Evolutionary conservation across 2,888 invertebrate species (phyloP), one percentile per base, ranked within the genome.

Genomic region (Euzophera pinguis): DNA sequence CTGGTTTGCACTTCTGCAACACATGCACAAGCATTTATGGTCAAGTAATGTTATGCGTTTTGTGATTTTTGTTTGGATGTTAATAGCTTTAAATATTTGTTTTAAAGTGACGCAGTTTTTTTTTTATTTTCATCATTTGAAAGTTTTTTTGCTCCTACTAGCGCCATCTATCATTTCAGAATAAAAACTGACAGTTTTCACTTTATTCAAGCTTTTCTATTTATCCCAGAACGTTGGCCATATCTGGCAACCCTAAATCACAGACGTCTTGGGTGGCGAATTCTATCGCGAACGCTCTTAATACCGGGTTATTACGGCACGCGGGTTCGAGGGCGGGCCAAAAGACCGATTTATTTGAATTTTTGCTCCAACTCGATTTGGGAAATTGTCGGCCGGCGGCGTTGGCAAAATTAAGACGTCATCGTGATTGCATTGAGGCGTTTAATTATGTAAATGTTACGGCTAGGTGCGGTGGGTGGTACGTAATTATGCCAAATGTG

Each of bases 361-460:
- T 88, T 88, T 89, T 88, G 84, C 84, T 75, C 84, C 82, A 76
- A 85, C 87, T 89, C 89, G 88, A 88, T 90, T 90, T 89, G 82
- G 89, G 88, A 88, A 89, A 90, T 88, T 81, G 83, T 84, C 74
- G 66, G 86, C 88, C 81, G 83, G 84, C 85, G 89, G 89, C 88
- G 71, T 72, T 82, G 77, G 87, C 88, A 71, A 86, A 89, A 89
- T 90, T 89, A 89, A 90, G 90, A 89, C 87, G 90, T 90, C 90
- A 90, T 78, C 77, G 76, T 86, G 87, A 88, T 88, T 87, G 85
- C 85, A 71, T 73, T 60, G 73, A 79, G 87, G 87, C 82, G 88
- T 88, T 89, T 89, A 86, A 90, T 90, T 90, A 90, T 89, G 89
- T 90, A 87, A 88, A 89, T 89, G 87, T 81, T 82, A 80, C 78